Evolutionary conservation across 2,888 invertebrate genomes (phyloP), one percentile per base, ranked within the genome.

Genomic region (Stenolophus ochropezus): DNA sequence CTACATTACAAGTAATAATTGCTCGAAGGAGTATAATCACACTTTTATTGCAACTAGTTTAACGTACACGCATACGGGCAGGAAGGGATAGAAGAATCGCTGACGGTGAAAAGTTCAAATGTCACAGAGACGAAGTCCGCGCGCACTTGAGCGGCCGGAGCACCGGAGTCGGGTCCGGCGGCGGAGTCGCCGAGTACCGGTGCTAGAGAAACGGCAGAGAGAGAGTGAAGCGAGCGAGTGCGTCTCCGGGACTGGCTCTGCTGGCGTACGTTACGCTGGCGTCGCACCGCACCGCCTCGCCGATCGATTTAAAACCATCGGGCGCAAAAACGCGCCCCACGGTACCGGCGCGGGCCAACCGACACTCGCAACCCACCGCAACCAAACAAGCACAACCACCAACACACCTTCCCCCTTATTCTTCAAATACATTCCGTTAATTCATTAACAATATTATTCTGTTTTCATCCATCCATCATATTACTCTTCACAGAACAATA

Each of bases 291-390:
- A 49, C 74, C 74, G 25, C 74, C 20, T 49, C 75, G 27, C 20
- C 75, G 75, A 75, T 75, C 75, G 75, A 75, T 75, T 75, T 75
- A 53, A 53, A 75, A 75, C 53, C 75, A 53, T 75, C 75, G 27
- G 56, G 49, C 49, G 73, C 47, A 73, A 73, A 73, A 73, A 73
- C 73, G 49, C 23, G 49, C n/a, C 23, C 65, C 20, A 69, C 65
- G 33, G 18, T 18, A 65, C 65, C 65, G 61, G 23, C 23, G 61
- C 61, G 23, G 21, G n/a, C 61, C 65, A 65, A 58, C 58, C 58
- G 8, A 51, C 51, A 42, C 33, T 42, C 11, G 6, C 21, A n/a
- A 47, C 47, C n/a, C 49, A 49, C 49, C 49, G 49, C 49, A 56
- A 18, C 56, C 56, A 18, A 18, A 18, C 56, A 18, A 56, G 6